phyloP scores from a whole-genome alignment of 2,797 vertebrate species.

The Gallirallus australis region DNA sequence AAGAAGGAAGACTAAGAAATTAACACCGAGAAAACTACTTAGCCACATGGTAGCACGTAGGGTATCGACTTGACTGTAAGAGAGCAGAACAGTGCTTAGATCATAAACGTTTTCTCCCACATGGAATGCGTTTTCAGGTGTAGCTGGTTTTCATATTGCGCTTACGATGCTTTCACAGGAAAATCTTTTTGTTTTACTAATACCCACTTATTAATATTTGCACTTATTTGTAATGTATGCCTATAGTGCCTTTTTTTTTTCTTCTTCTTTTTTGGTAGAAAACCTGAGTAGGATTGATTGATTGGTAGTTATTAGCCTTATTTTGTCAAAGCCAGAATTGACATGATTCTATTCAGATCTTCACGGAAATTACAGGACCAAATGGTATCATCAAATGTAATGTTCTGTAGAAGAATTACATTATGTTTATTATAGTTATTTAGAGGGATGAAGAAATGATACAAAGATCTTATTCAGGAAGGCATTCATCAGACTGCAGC shows the following conservation, averaged over 20 bases:
- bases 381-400: constrained; percentile 8
- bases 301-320: background rate
- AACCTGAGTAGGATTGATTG: background rate
- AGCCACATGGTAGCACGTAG: background rate
- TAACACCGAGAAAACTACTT: constrained; percentile 29
- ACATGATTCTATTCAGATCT: background rate
- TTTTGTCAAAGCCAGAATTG: constrained; percentile 10
- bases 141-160: accelerated
- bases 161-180: background rate
- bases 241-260: background rate
- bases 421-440: constrained; percentile 29
- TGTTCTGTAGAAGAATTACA: background rate
- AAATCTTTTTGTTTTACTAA: background rate
- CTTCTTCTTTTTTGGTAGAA: background rate
- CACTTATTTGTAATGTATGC: background rate
- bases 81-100: background rate
- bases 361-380: constrained; percentile 2
- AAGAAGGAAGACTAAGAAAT: constrained; percentile 56
- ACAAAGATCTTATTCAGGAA: background rate
- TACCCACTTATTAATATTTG: background rate
- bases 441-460: background rate
- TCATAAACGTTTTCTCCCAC: background rate
- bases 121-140: background rate
- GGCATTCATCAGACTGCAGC: background rate
- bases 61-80: constrained; percentile 1